Base-by-base conservation (phyloP, 2,888 invertebrate genomes). In the Panopea generosa region DNA sequence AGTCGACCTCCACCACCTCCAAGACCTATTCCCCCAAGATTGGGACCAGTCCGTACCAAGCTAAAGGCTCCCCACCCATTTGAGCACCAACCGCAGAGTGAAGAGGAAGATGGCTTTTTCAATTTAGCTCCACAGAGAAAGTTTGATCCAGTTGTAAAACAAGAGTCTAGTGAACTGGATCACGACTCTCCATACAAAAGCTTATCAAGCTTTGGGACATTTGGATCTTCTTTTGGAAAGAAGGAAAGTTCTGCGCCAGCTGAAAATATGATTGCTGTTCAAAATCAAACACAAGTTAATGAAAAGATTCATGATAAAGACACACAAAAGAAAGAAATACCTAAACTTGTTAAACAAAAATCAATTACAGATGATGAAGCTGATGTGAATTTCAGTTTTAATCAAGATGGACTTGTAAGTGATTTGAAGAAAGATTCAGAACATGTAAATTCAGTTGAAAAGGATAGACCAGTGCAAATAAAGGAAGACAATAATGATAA, bases 1-100 rank as follows among this genome's bases (percentile, higher is more conserved):
- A 55, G 57, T 61, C 43, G 73, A 52, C 60, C 69, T 27, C 74
- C 78, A 20, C 83, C 83, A 1, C 83, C 83, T 11, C 85, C 81
- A 4, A 66, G 79, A 38, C 83, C 81, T 20, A 57, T 63, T 1
- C 26, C 52, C 24, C 24, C 38, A n/a, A 66, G 61, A 40, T 29
- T 62, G 52, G 56, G 69, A 50, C 63, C 67, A 18, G 65, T 68
- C 26, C 72, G 72, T 29, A 53, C 61, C 1, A 67, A 67, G 16
- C 40, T 67, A 0, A 27, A 56, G 14, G 69, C 62, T 11, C 49
- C 53, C 20, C 62, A 62, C 26, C 61, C 61, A 0, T 59, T 56
- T 24, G 70, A 67, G 24, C 57, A 71, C 22, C 67, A 70, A 43
- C 62, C 50, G 33, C 57, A 65, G 24, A 77, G 76, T 70, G 69